phyloP scores from a whole-genome alignment of 2,888 invertebrate species.

The Stenodera caucasica region DNA sequence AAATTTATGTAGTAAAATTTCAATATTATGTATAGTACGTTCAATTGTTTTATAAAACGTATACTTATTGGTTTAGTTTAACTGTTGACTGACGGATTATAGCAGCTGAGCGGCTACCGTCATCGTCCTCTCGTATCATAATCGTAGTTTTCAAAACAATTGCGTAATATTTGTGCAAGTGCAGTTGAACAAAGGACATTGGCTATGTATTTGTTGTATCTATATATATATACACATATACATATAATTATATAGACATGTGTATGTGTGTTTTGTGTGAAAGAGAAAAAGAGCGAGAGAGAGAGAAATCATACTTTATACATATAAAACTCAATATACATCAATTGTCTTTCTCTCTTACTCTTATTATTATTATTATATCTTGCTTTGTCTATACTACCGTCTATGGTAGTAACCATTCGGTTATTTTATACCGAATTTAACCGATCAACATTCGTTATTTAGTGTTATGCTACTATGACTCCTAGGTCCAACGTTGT shows the following conservation, averaged over 20 bases:
- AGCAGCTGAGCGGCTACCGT: constrained; percentile 7
- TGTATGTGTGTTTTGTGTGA: too few relatives aligned
- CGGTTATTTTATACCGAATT: not conserved
- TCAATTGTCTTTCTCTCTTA: not conserved
- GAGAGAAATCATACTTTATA: too few relatives aligned
- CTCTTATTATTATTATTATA: not conserved
- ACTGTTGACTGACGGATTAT: constrained; percentile 1
- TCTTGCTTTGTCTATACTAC: not conserved
- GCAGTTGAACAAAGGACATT: constrained; percentile 50
- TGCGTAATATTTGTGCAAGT: constrained; percentile 52
- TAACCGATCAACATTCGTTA: not conserved
- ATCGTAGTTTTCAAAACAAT: constrained; percentile 27
- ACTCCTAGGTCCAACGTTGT: constrained; percentile 25
- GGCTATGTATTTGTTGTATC: constrained; percentile 28
- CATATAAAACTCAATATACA: constrained; percentile 4
- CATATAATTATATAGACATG: not conserved
- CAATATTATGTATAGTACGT: too few relatives aligned
- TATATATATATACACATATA: not conserved
- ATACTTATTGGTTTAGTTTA: not conserved
- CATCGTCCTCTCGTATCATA: not conserved
- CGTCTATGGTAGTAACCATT: not conserved
- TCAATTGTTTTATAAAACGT: not conserved
- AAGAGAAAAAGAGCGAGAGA: too few relatives aligned
- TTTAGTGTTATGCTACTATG: constrained; percentile 17
- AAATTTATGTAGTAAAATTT: too few relatives aligned